Evolutionary conservation across 2,888 invertebrate species (phyloP).

Genomic region (Holacanthella duospinosa): DNA sequence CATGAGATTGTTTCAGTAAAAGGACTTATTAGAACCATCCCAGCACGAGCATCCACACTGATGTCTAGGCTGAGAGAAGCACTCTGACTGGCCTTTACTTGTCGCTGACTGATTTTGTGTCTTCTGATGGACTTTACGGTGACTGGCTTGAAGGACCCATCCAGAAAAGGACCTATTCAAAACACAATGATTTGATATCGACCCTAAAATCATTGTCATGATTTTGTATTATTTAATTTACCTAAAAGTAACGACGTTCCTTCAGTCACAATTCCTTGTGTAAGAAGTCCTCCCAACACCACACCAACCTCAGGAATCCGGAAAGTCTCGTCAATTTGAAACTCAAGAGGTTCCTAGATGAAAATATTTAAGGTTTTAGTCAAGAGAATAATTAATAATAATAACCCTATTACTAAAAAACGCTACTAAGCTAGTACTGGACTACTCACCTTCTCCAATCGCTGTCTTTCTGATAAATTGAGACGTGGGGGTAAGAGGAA

Average conservation of each 20-base stretch:
- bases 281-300: slow-evolving; percentile 72
- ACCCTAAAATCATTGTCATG: neutral
- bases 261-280: slow-evolving; percentile 74
- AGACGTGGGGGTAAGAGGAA: slow-evolving; percentile 63
- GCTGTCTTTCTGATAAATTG: slow-evolving; percentile 55
- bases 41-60: slow-evolving; percentile 56
- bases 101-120: slow-evolving; percentile 78
- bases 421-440: slow-evolving; percentile 6
- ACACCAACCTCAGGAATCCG: slow-evolving; percentile 71
- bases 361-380: too few species aligned
- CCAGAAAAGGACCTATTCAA: slow-evolving; percentile 56
- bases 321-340: slow-evolving; percentile 90
- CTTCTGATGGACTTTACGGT: slow-evolving; percentile 76
- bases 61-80: slow-evolving; percentile 66
- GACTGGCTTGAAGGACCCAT: slow-evolving; percentile 67
- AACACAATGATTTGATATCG: neutral
- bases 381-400: too few species aligned
- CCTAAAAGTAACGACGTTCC: slow-evolving; percentile 51
- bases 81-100: slow-evolving; percentile 80
- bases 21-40: slow-evolving; percentile 68
- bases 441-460: slow-evolving; percentile 52
- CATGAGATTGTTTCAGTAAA: slow-evolving; percentile 45
- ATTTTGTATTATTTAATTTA: slow-evolving; percentile 17
- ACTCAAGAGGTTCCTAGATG: slow-evolving; percentile 60
- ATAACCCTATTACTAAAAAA: neutral